A percentile compares a stretch with the other conserved stretches of the same genome.
Evolutionary conservation across 2,113 vertebrate species (phyloP).

Genomic region (Lates calcarifer): DNA sequence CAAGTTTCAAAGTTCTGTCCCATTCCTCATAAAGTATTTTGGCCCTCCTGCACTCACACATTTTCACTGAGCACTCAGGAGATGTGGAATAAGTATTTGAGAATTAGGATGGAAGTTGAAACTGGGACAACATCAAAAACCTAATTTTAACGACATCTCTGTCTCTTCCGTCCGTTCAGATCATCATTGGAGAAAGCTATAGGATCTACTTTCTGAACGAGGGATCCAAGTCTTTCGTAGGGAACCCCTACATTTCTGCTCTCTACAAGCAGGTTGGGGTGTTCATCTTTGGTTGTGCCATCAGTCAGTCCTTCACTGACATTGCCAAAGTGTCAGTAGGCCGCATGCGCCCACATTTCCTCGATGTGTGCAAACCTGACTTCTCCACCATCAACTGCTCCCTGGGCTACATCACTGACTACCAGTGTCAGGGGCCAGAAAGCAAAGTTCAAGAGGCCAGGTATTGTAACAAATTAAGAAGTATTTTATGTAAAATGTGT

Average conservation of each 20-base stretch:
- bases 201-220: constrained; percentile 88
- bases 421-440: constrained; percentile 87
- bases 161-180: constrained; percentile 75
- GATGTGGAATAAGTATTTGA: constrained; percentile 6
- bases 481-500: neutral
- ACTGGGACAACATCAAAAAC: neutral
- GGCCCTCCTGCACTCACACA: constrained; percentile 10
- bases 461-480: constrained; percentile 65
- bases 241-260: constrained; percentile 93
- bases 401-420: constrained; percentile 87
- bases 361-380: constrained; percentile 90
- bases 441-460: constrained; percentile 90
- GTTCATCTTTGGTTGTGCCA: constrained; percentile 88
- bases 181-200: constrained; percentile 89
- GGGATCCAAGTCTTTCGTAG: constrained; percentile 86
- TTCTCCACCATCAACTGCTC: constrained; percentile 89
- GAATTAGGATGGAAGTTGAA: neutral
- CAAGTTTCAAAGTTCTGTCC: neutral
- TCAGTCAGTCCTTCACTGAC: constrained; percentile 92
- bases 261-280: constrained; percentile 92
- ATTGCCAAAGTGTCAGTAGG: constrained; percentile 95
- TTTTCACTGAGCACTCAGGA: constrained; percentile 18
- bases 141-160: neutral
- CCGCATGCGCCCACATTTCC: constrained; percentile 92
- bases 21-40: constrained; percentile 14